phyloP scores from a whole-genome alignment of 2,797 vertebrate genomes.

The Benthosema pterotum region DNA sequence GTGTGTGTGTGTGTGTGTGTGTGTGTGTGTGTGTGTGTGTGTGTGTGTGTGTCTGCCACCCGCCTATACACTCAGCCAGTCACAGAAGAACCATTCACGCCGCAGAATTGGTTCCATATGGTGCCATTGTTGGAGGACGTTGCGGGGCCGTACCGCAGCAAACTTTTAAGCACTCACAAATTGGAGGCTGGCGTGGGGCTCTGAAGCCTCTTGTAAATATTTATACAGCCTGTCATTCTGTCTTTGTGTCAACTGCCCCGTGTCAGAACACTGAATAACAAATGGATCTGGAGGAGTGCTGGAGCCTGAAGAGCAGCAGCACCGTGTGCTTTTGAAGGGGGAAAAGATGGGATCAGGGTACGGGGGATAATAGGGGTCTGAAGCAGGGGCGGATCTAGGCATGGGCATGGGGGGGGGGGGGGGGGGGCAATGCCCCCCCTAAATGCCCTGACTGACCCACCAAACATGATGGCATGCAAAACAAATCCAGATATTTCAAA shows the following conservation, averaged over 20 bases:
- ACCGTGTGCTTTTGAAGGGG: slow-evolving; percentile 64
- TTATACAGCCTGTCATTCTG: slow-evolving; percentile 70
- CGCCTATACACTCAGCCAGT: slow-evolving; percentile 53
- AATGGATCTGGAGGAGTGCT: slow-evolving; percentile 59
- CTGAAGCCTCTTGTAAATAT: slow-evolving; percentile 69
- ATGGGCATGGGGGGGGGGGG: too few relatives aligned
- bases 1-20: slow-evolving; percentile 43
- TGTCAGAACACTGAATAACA: slow-evolving; percentile 63
- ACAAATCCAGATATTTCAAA: too few relatives aligned
- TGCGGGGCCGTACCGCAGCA: slow-evolving; percentile 28
- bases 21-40: slow-evolving; percentile 48
- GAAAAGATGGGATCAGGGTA: slow-evolving; percentile 46
- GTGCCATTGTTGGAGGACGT: slow-evolving; percentile 51
- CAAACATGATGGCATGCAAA: too few relatives aligned
- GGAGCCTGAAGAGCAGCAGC: slow-evolving; percentile 18
- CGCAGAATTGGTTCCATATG: slow-evolving; percentile 68
- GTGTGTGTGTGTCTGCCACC: slow-evolving; percentile 49
- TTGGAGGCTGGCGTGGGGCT: slow-evolving; percentile 49
- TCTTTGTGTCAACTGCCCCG: slow-evolving; percentile 59
- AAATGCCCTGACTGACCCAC: too few relatives aligned
- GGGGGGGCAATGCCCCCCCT: too few relatives aligned
- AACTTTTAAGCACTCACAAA: slow-evolving; percentile 47
- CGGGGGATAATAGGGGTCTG: slow-evolving; percentile 51
- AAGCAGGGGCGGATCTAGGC: too few relatives aligned
- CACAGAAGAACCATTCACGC: slow-evolving; percentile 55